Base-by-base conservation (phyloP, 2,888 invertebrate species). In the Dicyrtomina minuta region DNA sequence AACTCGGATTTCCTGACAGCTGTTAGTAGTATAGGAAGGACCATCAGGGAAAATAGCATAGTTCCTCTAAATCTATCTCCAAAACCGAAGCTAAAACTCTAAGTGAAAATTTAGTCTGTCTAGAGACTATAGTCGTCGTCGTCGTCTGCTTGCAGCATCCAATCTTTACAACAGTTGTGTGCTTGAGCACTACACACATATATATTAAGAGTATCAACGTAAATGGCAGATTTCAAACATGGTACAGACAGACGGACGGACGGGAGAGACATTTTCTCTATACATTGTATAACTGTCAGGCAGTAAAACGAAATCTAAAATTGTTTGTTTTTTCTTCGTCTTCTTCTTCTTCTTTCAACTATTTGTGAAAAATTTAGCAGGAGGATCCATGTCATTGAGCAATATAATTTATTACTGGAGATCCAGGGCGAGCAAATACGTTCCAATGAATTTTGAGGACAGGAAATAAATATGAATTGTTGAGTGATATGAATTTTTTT, bases 391-490 rank as follows among this genome's bases (percentile, higher is more conserved):
- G 51, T 51, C 51, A 51, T 51, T 20, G 51, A 10, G 8, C 33
- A 33, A 33, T 3, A 33, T 33, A 33, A 33, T 33, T 33, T 33
- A 33, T 33, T 3, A 8, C 33, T 33, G 8, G 4, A 33, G 33
- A 33, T 33, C 33, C 33, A 8, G 33, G 8, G 33, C 33, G 33
- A 33, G 33, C 33, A 33, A 33, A 33, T 33, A 33, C 33, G 8
- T 20, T 22, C 22, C 20, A 59, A 59, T 59, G 59, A 59, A 41
- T 41, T 43, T 20, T 41, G 20, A 39, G 41, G 59, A 59, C 59
- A 59, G 43, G 43, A 20, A 59, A 59, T 59, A 59, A 59, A 59
- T 59, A 41, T 41, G 43, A 59, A 22, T 41, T 43, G 59, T 59
- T 15, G 20, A 59, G 59, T 26, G 39, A 41, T 59, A 41, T 41